Percentiles rank a stretch among this genome's conserved stretches.
These are phyloP conservation scores for Myrmecophaga tridactyla DNA, from an alignment of 2,113 vertebrate genomes.

Conservation along the genomic window DNA sequence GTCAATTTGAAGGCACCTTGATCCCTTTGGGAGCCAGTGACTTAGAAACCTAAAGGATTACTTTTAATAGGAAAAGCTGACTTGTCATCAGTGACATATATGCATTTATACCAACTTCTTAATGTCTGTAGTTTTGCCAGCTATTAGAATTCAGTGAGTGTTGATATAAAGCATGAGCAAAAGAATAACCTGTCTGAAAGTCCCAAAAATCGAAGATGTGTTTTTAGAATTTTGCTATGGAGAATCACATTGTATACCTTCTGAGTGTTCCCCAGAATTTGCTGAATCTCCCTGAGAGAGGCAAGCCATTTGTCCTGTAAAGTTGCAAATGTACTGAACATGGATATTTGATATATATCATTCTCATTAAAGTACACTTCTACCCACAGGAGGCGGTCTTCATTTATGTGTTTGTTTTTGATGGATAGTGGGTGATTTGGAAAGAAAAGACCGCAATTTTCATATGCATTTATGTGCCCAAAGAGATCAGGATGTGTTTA, in stretches of 20 bases:
- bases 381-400: neutral
- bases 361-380: neutral
- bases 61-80: neutral
- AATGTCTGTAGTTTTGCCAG: neutral
- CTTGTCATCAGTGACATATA: neutral
- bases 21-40: neutral
- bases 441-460: neutral
- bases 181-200: neutral
- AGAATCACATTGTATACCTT: neutral
- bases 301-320: neutral
- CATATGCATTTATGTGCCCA: neutral
- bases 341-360: neutral
- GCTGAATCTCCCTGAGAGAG: neutral
- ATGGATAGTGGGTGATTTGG: neutral
- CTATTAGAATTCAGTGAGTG: neutral
- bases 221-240: conserved; percentile 20
- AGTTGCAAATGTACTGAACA: neutral
- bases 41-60: neutral
- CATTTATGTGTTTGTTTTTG: neutral
- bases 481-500: neutral
- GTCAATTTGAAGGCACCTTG: neutral
- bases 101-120: neutral
- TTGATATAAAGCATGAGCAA: neutral
- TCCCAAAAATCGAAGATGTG: neutral
- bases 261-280: neutral